phyloP scores from a whole-genome alignment of 2,113 vertebrate genomes.

The Tichodroma muraria region DNA sequence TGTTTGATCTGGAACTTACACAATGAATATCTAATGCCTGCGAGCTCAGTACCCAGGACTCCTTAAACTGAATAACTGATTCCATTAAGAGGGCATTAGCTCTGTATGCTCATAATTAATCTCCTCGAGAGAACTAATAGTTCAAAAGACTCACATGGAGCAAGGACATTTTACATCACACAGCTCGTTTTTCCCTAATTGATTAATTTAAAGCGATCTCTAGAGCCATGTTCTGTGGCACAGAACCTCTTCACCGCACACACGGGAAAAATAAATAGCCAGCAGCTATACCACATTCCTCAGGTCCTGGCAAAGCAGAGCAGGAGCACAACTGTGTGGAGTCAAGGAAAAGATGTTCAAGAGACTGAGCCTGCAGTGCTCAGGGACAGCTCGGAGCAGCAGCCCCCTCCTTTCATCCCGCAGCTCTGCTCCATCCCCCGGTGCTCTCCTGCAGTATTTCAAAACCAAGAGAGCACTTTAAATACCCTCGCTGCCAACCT shows the following conservation, averaged over 20 bases:
- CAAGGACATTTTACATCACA: constrained; percentile 63
- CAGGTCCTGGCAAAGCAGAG: accelerated
- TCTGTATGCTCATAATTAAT: constrained; percentile 65
- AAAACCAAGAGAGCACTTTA: background rate
- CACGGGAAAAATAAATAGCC: background rate
- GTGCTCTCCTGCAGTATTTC: background rate
- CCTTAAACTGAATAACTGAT: constrained; percentile 69
- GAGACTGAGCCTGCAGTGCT: background rate
- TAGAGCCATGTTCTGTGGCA: background rate
- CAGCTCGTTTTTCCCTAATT: constrained; percentile 70
- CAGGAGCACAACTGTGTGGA: background rate
- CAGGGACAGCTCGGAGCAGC: constrained; percentile 15
- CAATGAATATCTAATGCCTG: constrained; percentile 49
- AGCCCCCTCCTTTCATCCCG: background rate
- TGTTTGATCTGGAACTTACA: constrained; percentile 55
- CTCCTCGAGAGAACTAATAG: constrained; percentile 68
- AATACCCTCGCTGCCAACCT: accelerated
- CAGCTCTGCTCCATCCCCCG: background rate
- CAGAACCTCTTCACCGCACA: background rate
- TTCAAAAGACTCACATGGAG: constrained; percentile 55
- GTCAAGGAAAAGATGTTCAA: background rate
- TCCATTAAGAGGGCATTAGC: constrained; percentile 73
- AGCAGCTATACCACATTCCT: background rate
- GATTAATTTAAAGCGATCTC: constrained; percentile 62
- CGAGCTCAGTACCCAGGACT: background rate